Percentiles rank a stretch among this genome's conserved stretches.
Evolutionary conservation across 2,797 vertebrate genomes (phyloP).

Genomic region (Rhinogobio ventralis): DNA sequence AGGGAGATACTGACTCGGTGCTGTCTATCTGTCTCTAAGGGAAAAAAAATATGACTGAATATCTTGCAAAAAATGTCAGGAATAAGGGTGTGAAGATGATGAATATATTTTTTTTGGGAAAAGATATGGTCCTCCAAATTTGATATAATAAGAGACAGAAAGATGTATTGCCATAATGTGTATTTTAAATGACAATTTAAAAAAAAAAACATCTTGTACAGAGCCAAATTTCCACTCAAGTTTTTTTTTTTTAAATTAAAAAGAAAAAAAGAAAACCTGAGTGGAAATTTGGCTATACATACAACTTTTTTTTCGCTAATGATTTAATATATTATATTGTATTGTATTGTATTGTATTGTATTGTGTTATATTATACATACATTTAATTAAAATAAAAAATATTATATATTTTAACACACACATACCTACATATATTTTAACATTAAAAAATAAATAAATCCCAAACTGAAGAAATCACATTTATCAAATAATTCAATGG

Average conservation of each 20-base stretch:
- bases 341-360: too few species aligned
- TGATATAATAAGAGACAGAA: not conserved
- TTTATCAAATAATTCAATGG: constrained; percentile 1
- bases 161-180: not conserved
- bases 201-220: not conserved
- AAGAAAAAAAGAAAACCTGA: too few species aligned
- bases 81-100: constrained; percentile 8
- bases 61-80: constrained; percentile 41
- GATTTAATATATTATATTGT: too few species aligned
- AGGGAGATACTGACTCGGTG: constrained; percentile 45
- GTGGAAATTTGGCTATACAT: too few species aligned
- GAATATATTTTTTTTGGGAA: constrained; percentile 21
- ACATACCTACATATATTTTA: not conserved
- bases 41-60: constrained; percentile 21
- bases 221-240: not conserved
- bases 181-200: not conserved
- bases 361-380: not conserved
- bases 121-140: not conserved
- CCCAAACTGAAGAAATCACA: not conserved
- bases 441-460: too few species aligned
- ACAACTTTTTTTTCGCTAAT: too few species aligned
- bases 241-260: too few species aligned
- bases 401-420: too few species aligned
- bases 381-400: not conserved
- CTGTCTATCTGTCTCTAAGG: constrained; percentile 42